A percentile compares a stretch with the other conserved stretches of the same genome.
Conservation (phyloP, 64 coral and sea anemone species). For the Porites lutea region DNA sequence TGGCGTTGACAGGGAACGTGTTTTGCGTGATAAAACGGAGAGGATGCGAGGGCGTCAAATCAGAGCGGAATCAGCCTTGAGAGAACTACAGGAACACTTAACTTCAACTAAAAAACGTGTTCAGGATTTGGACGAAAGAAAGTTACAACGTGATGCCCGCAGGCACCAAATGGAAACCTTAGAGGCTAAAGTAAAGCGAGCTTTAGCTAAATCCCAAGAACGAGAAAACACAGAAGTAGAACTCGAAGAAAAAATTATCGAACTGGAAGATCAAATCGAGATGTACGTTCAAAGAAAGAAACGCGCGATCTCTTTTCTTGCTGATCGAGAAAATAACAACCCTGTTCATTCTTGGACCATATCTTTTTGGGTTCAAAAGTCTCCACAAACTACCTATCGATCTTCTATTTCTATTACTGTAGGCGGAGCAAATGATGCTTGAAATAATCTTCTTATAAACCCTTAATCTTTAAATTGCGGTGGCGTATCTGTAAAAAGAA, state of each 20-base stretch:
- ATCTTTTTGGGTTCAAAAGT: neutral
- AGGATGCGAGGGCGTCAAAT: neutral
- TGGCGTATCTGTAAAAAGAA: neutral
- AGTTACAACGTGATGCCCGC: too few relatives aligned
- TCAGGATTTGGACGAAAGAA: neutral
- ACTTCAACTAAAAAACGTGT: neutral
- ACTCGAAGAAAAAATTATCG: conserved; percentile 15
- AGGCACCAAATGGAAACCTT: neutral
- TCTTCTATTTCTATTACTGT: neutral
- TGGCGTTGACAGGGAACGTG: conserved; percentile 7
- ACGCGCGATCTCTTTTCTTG: neutral
- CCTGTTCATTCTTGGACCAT: neutral
- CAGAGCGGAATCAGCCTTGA: neutral
- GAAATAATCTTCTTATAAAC: neutral
- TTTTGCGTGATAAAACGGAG: neutral
- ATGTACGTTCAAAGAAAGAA: conserved; percentile 17
- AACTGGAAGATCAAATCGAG: conserved; percentile 27
- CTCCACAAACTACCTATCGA: neutral
- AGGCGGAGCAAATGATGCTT: neutral
- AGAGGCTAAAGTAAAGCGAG: neutral
- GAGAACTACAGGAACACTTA: conserved; percentile 5
- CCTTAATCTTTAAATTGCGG: neutral
- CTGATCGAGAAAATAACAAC: neutral
- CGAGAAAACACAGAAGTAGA: conserved; percentile 2
- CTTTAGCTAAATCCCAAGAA: conserved; percentile 2